Percentiles rank a stretch among this genome's conserved stretches.
phyloP scores from a whole-genome alignment of 2,888 invertebrate genomes.

The Escarpia spicata region DNA sequence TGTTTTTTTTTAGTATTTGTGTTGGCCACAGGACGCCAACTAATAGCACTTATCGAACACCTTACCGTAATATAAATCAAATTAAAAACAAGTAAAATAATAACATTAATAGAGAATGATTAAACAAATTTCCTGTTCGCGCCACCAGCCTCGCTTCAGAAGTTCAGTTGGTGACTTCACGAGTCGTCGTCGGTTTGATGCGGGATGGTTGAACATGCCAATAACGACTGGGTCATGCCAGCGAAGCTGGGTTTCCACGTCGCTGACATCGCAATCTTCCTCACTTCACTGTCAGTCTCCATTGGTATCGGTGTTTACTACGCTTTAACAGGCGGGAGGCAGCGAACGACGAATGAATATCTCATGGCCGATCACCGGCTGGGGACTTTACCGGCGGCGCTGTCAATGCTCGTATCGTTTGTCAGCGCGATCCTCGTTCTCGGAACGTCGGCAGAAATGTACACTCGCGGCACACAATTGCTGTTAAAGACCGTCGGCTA shows the following conservation, averaged over 20 bases:
- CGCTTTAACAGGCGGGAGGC: constrained; percentile 42
- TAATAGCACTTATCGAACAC: too few relatives aligned
- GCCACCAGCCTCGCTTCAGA: too few relatives aligned
- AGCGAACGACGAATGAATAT: constrained; percentile 40
- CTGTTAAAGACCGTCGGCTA: constrained; percentile 42
- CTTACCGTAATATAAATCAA: too few relatives aligned
- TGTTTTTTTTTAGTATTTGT: too few relatives aligned
- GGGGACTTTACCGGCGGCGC: constrained; percentile 41
- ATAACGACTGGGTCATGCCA: background rate
- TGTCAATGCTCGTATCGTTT: constrained; percentile 45
- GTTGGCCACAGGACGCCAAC: too few relatives aligned
- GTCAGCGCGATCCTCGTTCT: constrained; percentile 44
- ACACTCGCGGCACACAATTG: constrained; percentile 44
- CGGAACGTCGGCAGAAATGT: constrained; percentile 45
- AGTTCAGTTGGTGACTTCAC: too few relatives aligned
- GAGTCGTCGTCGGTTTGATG: too few relatives aligned
- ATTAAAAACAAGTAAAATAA: too few relatives aligned
- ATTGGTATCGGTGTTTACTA: constrained; percentile 42
- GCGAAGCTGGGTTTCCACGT: constrained; percentile 35
- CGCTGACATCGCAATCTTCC: constrained; percentile 39
- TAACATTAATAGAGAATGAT: too few relatives aligned
- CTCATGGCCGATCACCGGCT: constrained; percentile 40
- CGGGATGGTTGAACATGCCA: background rate
- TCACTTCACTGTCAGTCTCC: constrained; percentile 32
- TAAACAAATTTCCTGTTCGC: too few relatives aligned